These are phyloP conservation scores for Antigone vipio DNA, from an alignment of 2,113 vertebrate species.

Conservation along the genomic window DNA sequence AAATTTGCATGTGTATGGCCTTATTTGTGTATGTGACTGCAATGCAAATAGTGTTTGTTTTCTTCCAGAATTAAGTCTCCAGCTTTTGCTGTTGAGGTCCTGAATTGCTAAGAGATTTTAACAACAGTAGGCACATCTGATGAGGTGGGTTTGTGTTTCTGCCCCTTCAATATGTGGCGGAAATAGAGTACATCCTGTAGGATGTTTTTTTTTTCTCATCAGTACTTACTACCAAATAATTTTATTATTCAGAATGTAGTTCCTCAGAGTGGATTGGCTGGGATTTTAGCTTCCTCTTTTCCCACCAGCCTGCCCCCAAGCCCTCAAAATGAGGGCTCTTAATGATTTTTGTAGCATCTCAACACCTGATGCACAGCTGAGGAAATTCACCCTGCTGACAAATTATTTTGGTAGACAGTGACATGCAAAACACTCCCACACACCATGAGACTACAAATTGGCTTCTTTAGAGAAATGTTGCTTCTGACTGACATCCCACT, in stretches of 20 bases:
- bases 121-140: background rate
- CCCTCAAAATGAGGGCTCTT: background rate
- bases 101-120: background rate
- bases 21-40: background rate
- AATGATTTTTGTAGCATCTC: constrained; percentile 10
- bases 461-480: background rate
- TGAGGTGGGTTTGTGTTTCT: background rate
- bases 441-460: constrained; percentile 3
- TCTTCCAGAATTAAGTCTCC: background rate
- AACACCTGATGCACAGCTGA: constrained; percentile 18
- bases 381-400: constrained; percentile 21
- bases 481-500: background rate
- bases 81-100: background rate
- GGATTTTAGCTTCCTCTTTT: constrained; percentile 3
- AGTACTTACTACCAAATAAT: background rate
- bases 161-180: background rate
- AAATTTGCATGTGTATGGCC: background rate
- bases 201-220: background rate
- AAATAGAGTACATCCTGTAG: background rate
- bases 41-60: background rate
- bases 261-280: background rate
- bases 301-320: background rate
- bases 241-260: background rate
- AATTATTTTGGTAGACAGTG: constrained; percentile 47
- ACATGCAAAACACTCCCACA: constrained; percentile 8